Conservation (phyloP, 1,140 invertebrate species). For the Anthonomus grandis region DNA sequence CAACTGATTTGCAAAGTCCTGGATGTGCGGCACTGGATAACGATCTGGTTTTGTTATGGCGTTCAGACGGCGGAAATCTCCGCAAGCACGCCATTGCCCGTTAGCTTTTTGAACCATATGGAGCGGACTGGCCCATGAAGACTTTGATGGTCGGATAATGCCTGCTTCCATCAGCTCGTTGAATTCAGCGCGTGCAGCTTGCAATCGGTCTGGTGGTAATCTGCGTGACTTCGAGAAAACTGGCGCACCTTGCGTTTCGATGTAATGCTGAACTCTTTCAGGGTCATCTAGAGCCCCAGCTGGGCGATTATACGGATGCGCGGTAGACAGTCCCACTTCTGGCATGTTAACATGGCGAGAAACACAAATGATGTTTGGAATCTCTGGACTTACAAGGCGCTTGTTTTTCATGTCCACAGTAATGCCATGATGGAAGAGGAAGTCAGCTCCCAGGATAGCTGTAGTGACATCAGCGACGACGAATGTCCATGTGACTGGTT, state of each 20-base stretch:
- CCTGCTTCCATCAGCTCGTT: constrained; percentile 24
- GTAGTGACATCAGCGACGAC: too few species aligned
- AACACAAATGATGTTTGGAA: too few species aligned
- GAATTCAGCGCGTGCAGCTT: constrained; percentile 43
- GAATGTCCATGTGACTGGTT: too few species aligned
- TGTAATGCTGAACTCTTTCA: too few species aligned
- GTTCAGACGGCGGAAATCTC: constrained; percentile 48
- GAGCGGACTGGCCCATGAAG: constrained; percentile 46
- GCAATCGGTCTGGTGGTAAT: constrained; percentile 29
- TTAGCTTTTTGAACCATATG: constrained; percentile 47
- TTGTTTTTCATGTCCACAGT: too few species aligned
- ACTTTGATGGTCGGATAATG: constrained; percentile 38
- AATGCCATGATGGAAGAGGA: too few species aligned
- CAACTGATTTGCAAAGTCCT: constrained; percentile 43
- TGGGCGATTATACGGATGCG: too few species aligned
- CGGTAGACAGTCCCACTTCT: too few species aligned
- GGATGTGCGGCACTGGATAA: constrained; percentile 37
- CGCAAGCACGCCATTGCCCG: constrained; percentile 48
- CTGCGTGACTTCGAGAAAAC: constrained; percentile 33
- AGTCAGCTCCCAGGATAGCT: too few species aligned
- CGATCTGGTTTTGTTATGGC: constrained; percentile 38
- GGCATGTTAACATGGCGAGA: too few species aligned
- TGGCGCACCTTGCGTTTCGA: not conserved
- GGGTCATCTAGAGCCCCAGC: too few species aligned
- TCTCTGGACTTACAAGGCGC: too few species aligned